A percentile compares a stretch with the other conserved stretches of the same genome.
Evolutionary conservation across 37 sponge, comb jelly and placozoan species (phyloP).

Genomic region (Cliona cf. orientalis): DNA sequence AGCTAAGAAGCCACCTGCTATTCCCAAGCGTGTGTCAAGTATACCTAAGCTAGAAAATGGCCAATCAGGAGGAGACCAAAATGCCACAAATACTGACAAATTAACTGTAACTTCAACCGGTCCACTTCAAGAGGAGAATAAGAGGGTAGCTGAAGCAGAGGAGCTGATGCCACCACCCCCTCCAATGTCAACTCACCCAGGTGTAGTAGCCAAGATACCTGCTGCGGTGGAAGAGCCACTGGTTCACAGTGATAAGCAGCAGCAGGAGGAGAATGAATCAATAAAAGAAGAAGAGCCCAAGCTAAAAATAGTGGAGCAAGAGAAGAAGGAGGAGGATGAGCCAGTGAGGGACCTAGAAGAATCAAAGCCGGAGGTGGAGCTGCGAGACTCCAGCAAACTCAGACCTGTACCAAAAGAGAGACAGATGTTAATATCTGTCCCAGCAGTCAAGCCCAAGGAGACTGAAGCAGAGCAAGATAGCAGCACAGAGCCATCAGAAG

Average conservation of each 20-base stretch:
- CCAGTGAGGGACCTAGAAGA: not conserved
- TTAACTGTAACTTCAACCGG: not conserved
- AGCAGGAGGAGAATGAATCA: not conserved
- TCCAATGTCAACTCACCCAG: constrained; percentile 41
- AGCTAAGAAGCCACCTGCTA: not conserved
- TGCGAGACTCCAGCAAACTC: not conserved
- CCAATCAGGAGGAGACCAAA: not conserved
- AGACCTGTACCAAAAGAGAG: not conserved
- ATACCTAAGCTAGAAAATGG: not conserved
- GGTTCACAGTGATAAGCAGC: not conserved
- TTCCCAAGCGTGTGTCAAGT: constrained; percentile 1
- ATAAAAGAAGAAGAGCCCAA: not conserved
- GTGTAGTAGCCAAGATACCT: constrained; percentile 8
- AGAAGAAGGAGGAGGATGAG: not conserved
- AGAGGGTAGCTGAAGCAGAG: too few relatives aligned
- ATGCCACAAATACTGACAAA: not conserved
- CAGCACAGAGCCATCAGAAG: not conserved
- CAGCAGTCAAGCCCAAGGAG: not conserved
- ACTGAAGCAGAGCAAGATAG: not conserved
- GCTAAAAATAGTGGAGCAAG: not conserved
- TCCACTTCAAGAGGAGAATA: too few relatives aligned
- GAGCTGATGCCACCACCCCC: constrained; percentile 42
- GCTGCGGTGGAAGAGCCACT: not conserved
- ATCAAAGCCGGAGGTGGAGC: not conserved
- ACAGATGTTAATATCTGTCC: not conserved